These are phyloP conservation scores for Tuta absoluta DNA, from an alignment of 2,888 invertebrate genomes.

Conservation along the genomic window DNA sequence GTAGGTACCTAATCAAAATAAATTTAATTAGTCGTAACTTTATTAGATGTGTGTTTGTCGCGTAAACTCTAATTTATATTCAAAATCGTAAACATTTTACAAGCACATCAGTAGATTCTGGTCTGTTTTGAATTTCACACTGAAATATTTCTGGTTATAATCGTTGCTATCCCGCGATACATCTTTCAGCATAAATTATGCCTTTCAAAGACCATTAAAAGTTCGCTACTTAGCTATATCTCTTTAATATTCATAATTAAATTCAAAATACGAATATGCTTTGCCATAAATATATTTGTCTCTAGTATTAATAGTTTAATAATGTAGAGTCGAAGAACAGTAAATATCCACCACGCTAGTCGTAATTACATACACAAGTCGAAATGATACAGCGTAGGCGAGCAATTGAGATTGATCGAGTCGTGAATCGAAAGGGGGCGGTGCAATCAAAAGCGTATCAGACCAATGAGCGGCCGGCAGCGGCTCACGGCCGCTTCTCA, in stretches of 20 bases:
- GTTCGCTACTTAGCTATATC: not conserved
- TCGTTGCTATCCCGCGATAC: not conserved
- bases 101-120: conserved; percentile 52
- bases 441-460: conserved; percentile 78
- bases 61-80: conserved; percentile 62
- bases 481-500: conserved; percentile 52
- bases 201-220: not conserved
- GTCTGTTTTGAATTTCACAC: conserved; percentile 50
- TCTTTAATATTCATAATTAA: not conserved
- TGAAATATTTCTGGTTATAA: conserved; percentile 7
- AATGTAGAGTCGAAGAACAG: not conserved
- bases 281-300: not conserved
- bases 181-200: conserved; percentile 1
- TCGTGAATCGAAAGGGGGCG: conserved; percentile 75
- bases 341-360: not conserved
- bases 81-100: conserved; percentile 67
- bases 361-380: conserved; percentile 30
- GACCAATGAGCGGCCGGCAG: conserved; percentile 66
- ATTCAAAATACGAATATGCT: not conserved
- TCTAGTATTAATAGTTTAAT: not conserved
- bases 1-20: not conserved
- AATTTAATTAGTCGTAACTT: not conserved
- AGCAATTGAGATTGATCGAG: conserved; percentile 78
- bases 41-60: conserved; percentile 44
- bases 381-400: conserved; percentile 39